phyloP scores from a whole-genome alignment of 2,113 vertebrate species.

The Callocephalon fimbriatum region DNA sequence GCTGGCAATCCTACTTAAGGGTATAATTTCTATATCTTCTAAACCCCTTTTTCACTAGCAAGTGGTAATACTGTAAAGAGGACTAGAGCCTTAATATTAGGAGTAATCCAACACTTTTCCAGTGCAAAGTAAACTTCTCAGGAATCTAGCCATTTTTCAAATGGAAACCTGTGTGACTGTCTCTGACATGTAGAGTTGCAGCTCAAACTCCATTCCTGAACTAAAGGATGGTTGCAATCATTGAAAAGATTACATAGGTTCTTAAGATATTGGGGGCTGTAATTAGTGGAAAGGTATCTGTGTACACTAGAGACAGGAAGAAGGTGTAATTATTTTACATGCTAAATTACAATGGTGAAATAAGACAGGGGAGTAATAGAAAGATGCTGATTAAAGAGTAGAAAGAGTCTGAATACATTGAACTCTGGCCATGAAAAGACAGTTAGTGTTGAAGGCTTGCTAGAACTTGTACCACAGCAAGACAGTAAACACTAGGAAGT shows the following conservation, averaged over 20 bases:
- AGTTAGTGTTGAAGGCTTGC: not conserved
- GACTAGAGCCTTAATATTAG: not conserved
- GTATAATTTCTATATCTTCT: conserved; percentile 32
- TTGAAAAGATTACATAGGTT: not conserved
- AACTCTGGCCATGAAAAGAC: not conserved
- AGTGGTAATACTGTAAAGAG: conserved; percentile 4
- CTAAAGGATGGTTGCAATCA: not conserved
- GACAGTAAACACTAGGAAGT: not conserved
- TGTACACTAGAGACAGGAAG: not conserved
- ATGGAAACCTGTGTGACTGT: not conserved
- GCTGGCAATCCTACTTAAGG: not conserved
- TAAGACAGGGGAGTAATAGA: not conserved
- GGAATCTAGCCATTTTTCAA: not conserved
- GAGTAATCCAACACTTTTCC: not conserved
- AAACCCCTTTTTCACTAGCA: not conserved
- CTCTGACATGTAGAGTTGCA: not conserved
- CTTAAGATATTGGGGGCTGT: not conserved
- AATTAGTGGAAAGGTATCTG: not conserved
- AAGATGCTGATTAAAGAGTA: conserved; percentile 50
- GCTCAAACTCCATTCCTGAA: not conserved
- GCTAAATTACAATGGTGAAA: conserved; percentile 7
- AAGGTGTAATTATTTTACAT: not conserved
- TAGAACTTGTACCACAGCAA: not conserved
- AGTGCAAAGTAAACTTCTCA: not conserved
- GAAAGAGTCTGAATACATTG: not conserved